Percentiles rank a stretch among this genome's conserved stretches.
Evolutionary conservation across 1,140 invertebrate species (phyloP).

Genomic region (Pomacea maculata): DNA sequence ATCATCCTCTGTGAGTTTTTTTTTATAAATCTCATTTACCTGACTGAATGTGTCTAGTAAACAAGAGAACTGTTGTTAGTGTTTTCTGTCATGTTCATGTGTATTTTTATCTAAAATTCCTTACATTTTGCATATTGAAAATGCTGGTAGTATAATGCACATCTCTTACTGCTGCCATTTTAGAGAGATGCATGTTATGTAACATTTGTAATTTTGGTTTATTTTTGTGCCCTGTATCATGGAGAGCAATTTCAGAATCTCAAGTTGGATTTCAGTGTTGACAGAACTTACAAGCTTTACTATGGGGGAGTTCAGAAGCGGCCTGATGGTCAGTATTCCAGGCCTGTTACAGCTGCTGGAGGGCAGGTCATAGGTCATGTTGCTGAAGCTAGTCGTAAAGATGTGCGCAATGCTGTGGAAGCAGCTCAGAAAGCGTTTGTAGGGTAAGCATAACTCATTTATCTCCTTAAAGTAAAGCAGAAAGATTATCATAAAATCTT

Average conservation of each 20-base stretch:
- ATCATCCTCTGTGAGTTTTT: conserved; percentile 3
- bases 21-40: not conserved
- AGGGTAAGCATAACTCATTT: conserved; percentile 45
- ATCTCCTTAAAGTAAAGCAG: no score
- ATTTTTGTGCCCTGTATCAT: not conserved
- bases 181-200: not conserved
- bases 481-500: no score
- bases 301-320: conserved; percentile 69
- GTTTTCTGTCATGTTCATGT: not conserved
- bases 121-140: no score
- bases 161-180: not conserved
- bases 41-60: not conserved
- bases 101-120: no score
- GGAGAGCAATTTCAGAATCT: no score
- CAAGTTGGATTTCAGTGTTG: conserved; percentile 54
- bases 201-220: not conserved
- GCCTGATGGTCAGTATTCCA: conserved; percentile 66
- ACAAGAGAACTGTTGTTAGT: not conserved
- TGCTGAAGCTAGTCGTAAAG: conserved; percentile 67
- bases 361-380: conserved; percentile 64
- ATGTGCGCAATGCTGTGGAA: conserved; percentile 69
- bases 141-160: not conserved
- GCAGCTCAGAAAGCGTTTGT: conserved; percentile 62
- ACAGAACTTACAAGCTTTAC: conserved; percentile 69
- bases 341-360: conserved; percentile 44